Evolutionary conservation across 2,888 invertebrate species (phyloP), one percentile per base, ranked within the genome.

Genomic region (Archaeoteleia sp.): DNA sequence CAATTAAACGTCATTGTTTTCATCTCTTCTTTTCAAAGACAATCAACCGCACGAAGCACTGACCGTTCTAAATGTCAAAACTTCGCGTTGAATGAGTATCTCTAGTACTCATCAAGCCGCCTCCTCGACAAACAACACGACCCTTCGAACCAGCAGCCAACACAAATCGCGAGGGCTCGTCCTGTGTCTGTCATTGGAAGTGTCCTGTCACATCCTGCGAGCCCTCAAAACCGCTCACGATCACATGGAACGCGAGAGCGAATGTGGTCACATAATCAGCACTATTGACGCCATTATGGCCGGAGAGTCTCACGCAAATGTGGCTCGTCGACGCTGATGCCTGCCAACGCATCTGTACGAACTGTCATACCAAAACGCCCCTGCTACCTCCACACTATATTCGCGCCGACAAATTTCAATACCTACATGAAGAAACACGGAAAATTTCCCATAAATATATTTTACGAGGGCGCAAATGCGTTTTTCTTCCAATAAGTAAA

Each of bases 221-320:
- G 61, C 69, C 58, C 71, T 72, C 72, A 68, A 70, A 74, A 68
- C 51, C 71, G 66, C 58, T 63, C 55, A 63, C 60, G 57, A 48
- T 42, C 60, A 55, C 45, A 45, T 35, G 54, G 67, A 58, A 58
- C 49, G 68, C 55, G 61, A 66, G 67, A 68, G 60, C 58, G 69
- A 70, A 67, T 74, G 76, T 68, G 75, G 78, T 76, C 77, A 74
- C 74, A 80, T 80, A 80, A 81, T 81, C 78, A 81, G 77, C 75
- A 68, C 79, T 78, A 81, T 81, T 79, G 80, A 80, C 76, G 76
- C 70, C 71, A 78, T 78, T 79, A 78, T 71, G 49, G 61, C 40
- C 53, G 34, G 29, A 53, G 60, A 63, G 55, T 71, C 65, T 62
- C 58, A 54, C 61, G 70, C 67, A 48, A 61, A 62, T 58, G 55